Conservation (phyloP, 2,797 vertebrate genomes). For the Dendrocincla tyrannina region DNA sequence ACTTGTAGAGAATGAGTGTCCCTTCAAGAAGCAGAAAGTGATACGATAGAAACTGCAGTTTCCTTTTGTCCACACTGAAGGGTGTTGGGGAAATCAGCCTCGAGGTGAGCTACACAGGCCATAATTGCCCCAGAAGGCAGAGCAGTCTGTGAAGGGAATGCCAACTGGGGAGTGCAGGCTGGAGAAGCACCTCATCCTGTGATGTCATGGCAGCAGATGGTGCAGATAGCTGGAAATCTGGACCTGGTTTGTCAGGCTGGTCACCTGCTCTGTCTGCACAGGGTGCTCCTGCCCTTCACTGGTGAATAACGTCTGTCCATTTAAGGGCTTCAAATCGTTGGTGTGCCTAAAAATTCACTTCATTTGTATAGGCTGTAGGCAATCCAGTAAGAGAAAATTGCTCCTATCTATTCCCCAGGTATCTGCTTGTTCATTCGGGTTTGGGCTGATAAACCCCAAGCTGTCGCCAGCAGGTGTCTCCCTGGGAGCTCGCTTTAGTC, state of each 20-base stretch:
- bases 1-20: neutral
- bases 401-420: neutral
- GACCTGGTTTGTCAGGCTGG: neutral
- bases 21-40: neutral
- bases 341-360: neutral
- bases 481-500: neutral
- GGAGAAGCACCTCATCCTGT: neutral
- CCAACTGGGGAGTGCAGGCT: neutral
- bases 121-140: neutral
- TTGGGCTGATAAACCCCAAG: neutral
- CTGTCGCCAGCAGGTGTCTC: neutral
- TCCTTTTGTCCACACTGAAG: neutral
- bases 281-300: fast-evolving
- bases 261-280: neutral
- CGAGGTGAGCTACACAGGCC: neutral
- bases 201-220: constrained; percentile 47
- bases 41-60: neutral
- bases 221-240: constrained; percentile 11
- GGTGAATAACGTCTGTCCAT: neutral
- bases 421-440: neutral
- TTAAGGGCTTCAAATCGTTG: neutral
- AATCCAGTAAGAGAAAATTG: neutral
- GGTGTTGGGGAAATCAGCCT: neutral
- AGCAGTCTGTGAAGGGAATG: neutral
- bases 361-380: neutral